Percentiles rank a stretch among this genome's conserved stretches.
These are phyloP conservation scores for Lissonota sp. DNA, from an alignment of 2,888 invertebrate species.

Conservation along the genomic window DNA sequence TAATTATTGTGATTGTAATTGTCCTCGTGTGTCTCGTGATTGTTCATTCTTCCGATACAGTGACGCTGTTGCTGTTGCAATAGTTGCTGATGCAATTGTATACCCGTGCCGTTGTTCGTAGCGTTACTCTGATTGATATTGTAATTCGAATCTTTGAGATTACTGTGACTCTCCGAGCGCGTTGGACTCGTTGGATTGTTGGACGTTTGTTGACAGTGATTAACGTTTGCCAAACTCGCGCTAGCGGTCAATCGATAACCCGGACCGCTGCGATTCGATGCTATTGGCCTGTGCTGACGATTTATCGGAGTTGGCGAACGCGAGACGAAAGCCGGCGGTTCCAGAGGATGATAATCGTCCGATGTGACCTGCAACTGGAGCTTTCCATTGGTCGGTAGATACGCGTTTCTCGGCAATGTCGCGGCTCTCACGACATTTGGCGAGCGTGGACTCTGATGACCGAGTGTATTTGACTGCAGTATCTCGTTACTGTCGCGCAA, in stretches of 20 bases:
- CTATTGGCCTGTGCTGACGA: constrained; percentile 74
- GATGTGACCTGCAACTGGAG: constrained; percentile 76
- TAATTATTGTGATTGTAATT: constrained; percentile 81
- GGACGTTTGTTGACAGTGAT: constrained; percentile 78
- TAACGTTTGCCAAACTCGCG: constrained; percentile 82
- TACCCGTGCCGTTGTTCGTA: constrained; percentile 65
- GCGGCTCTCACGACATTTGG: constrained; percentile 86
- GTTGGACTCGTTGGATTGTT: constrained; percentile 79
- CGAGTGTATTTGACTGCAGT: constrained; percentile 79
- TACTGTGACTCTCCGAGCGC: constrained; percentile 81
- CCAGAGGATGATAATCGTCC: constrained; percentile 81
- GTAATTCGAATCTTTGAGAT: constrained; percentile 82
- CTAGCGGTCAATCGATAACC: constrained; percentile 79
- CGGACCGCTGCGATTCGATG: constrained; percentile 69
- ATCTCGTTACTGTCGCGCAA: constrained; percentile 85
- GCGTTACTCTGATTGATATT: constrained; percentile 76
- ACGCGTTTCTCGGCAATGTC: constrained; percentile 90
- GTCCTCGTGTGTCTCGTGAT: constrained; percentile 79
- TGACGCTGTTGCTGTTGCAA: constrained; percentile 62
- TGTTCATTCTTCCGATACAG: constrained; percentile 76
- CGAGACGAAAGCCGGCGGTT: constrained; percentile 81
- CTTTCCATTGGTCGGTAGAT: constrained; percentile 80
- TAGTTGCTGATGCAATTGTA: constrained; percentile 70
- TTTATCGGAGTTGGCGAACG: constrained; percentile 81
- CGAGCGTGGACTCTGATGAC: constrained; percentile 77